Conservation (phyloP, 2,113 vertebrate species). For the Hassar affinis region DNA sequence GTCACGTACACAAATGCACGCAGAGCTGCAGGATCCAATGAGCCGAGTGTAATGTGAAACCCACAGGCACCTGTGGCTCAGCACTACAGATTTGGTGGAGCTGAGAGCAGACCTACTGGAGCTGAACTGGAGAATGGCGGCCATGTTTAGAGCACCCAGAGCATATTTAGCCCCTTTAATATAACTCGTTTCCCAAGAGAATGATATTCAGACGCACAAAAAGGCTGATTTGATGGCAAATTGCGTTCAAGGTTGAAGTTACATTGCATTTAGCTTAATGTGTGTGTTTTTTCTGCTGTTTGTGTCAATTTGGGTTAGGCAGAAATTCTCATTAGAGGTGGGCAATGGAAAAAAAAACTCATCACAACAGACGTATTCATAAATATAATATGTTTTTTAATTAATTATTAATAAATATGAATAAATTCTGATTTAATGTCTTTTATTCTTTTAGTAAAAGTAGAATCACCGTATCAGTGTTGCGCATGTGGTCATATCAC, state of each 20-base stretch:
- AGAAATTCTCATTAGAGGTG: neutral
- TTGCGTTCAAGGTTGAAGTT: neutral
- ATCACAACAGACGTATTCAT: neutral
- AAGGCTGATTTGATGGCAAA: neutral
- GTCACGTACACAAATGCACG: neutral
- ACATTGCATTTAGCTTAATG: too few species aligned
- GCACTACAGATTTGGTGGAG: constrained; percentile 18
- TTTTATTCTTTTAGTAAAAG: neutral
- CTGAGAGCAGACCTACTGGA: constrained; percentile 30
- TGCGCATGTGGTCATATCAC: neutral
- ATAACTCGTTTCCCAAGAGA: neutral
- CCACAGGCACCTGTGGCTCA: constrained; percentile 39
- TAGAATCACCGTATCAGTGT: neutral
- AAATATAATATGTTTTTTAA: too few species aligned
- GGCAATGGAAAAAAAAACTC: neutral
- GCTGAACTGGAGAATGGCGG: neutral
- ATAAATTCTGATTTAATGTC: neutral
- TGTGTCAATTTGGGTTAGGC: neutral
- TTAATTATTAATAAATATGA: too few species aligned
- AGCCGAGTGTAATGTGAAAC: constrained; percentile 41
- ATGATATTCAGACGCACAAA: neutral
- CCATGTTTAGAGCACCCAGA: constrained; percentile 21
- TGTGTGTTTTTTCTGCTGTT: neutral
- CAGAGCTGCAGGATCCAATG: constrained; percentile 23
- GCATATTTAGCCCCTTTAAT: constrained; percentile 9